Conservation (phyloP, 2,113 vertebrate species). For the Laticauda laticaudata region DNA sequence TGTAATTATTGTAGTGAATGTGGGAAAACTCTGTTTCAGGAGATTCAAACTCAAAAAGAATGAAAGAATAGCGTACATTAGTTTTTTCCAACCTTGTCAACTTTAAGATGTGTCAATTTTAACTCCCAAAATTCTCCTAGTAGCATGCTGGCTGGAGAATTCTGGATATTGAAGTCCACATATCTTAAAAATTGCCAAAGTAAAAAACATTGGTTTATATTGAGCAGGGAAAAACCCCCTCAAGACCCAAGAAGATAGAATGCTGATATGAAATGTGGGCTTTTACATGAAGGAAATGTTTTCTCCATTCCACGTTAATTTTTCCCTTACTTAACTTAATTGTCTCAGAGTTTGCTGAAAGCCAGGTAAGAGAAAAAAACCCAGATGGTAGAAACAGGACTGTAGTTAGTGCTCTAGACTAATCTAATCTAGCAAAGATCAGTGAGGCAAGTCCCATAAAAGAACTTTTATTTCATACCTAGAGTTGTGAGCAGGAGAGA, state of each 20-base stretch:
- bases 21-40: background rate
- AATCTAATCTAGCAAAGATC: background rate
- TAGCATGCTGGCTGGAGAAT: background rate
- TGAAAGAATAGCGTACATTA: background rate
- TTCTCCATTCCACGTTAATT: background rate
- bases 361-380: background rate
- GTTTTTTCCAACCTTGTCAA: background rate
- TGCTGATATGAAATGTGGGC: background rate
- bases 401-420: background rate
- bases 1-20: background rate
- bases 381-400: background rate
- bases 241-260: background rate
- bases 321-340: background rate
- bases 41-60: background rate
- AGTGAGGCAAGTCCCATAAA: background rate
- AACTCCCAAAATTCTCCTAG: background rate
- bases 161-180: background rate
- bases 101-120: background rate
- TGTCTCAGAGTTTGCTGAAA: background rate
- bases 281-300: background rate
- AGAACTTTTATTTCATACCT: background rate
- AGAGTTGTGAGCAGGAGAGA: background rate
- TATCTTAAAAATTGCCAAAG: background rate
- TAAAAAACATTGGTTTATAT: background rate
- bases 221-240: accelerated